A percentile compares a stretch with the other conserved stretches of the same genome.
Conservation (phyloP, 1,140 invertebrate genomes). For the Euura lappo region DNA sequence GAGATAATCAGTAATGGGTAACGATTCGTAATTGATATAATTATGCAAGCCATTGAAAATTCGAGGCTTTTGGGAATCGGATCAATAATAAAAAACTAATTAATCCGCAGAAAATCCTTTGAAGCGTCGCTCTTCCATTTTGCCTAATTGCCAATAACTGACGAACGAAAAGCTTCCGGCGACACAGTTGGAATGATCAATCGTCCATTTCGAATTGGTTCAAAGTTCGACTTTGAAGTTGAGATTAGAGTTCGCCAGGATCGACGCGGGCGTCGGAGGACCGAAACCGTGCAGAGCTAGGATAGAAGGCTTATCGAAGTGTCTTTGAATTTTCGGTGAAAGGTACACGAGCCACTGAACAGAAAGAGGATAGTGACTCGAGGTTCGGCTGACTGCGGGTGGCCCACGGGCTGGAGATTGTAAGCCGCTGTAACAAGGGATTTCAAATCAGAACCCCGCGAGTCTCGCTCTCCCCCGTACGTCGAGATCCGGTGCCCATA, state of each 20-base stretch:
- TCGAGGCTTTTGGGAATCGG: too few relatives aligned
- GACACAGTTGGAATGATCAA: too few relatives aligned
- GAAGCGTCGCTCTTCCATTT: too few relatives aligned
- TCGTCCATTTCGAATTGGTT: neutral
- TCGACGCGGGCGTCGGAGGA: neutral
- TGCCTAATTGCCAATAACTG: too few relatives aligned
- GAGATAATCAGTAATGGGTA: too few relatives aligned
- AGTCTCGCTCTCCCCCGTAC: neutral
- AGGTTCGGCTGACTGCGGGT: neutral
- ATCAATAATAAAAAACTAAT: too few relatives aligned
- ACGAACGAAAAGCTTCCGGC: too few relatives aligned
- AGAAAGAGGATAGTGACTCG: neutral
- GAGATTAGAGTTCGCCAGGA: neutral
- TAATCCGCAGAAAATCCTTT: too few relatives aligned
- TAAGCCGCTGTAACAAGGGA: slow-evolving; percentile 3
- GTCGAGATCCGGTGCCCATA: neutral
- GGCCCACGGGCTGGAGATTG: neutral
- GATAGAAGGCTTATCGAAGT: neutral
- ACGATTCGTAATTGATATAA: too few relatives aligned
- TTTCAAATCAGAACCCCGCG: neutral
- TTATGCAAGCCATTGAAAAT: too few relatives aligned
- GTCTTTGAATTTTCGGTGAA: slow-evolving; percentile 4
- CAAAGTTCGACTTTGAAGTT: neutral
- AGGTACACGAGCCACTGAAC: slow-evolving; percentile 2
- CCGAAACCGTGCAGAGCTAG: neutral